Base-by-base conservation (phyloP, 2,888 invertebrate species). In the Parnassius orleans region DNA sequence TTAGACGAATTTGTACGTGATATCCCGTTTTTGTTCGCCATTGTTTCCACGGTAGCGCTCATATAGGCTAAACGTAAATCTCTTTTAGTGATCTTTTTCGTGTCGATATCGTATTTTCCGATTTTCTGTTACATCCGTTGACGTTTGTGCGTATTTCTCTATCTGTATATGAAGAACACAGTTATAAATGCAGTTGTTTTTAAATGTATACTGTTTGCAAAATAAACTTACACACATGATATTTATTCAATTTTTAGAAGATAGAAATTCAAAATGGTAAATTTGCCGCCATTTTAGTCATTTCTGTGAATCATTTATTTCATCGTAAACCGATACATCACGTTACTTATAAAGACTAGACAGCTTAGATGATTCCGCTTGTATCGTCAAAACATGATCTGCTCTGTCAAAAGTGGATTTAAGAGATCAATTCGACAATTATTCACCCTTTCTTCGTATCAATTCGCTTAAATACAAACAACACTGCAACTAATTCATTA, bases 1-100 rank as follows among this genome's bases (percentile, higher is more conserved):
- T 90, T 90, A 90, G 84, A 84, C 77, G 80, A 81, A 87, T 88
- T 85, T 83, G 86, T 87, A 88, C 90, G 90, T 89, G 89, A 83
- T 77, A 72, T 69, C 75, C 75, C 66, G 68, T 68, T 69, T 67
- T 65, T 64, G 65, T 57, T 58, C 65, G 56, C 56, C 65, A 60
- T 66, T 65, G 56, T 60, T 54, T 60, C 50, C 60, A 33, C 60
- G 50, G 48, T 47, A 14, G 33, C 14, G 52, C 14, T 59, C 60
- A 24, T 53, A 55, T 60, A 58, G 59, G 61, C 50, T 33, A 46
- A 60, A 44, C 9, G 61, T 71, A 69, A 65, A 72, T 73, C 68
- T 69, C 65, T 62, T 55, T 51, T 14, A 53, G 54, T 51, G 53
- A 67, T 64, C 53, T 53, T 65, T 52, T 52, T 63, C 66, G 63